Percentiles rank a stretch among this genome's conserved stretches.
These are phyloP conservation scores for Drosophila simulans DNA, from an alignment of 1,140 invertebrate genomes.

Conservation along the genomic window DNA sequence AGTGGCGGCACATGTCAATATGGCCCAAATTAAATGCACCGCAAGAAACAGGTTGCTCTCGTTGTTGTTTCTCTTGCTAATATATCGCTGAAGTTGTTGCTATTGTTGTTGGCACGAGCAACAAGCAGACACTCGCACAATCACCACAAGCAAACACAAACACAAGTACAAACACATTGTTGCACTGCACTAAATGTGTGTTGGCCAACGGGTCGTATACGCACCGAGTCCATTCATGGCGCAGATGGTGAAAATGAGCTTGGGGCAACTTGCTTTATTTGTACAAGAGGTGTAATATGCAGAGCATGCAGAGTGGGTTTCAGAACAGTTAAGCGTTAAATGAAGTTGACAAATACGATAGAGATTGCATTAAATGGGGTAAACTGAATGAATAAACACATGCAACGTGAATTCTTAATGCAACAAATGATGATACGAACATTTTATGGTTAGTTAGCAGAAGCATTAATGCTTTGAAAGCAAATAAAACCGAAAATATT, in stretches of 20 bases:
- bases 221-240: constrained; percentile 55
- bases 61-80: background rate
- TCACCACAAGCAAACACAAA: constrained; percentile 11
- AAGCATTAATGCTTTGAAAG: background rate
- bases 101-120: constrained; percentile 51
- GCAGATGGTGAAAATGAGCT: constrained; percentile 20
- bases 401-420: background rate
- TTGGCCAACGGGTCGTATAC: constrained; percentile 59
- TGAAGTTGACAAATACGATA: constrained; percentile 13
- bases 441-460: background rate
- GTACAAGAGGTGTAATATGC: constrained; percentile 19
- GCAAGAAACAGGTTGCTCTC: constrained; percentile 69
- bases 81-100: background rate
- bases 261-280: constrained; percentile 25
- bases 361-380: background rate
- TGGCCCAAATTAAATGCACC: constrained; percentile 70
- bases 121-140: constrained; percentile 43
- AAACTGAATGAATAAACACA: background rate
- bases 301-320: constrained; percentile 4
- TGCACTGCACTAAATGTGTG: constrained; percentile 33
- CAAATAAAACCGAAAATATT: background rate
- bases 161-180: constrained; percentile 9
- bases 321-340: constrained; percentile 22
- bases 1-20: constrained; percentile 70
- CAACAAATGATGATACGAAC: background rate